A percentile compares a stretch with the other conserved stretches of the same genome.
Evolutionary conservation across 2,113 vertebrate species (phyloP).

Genomic region (Chaetorhynchus papuensis): DNA sequence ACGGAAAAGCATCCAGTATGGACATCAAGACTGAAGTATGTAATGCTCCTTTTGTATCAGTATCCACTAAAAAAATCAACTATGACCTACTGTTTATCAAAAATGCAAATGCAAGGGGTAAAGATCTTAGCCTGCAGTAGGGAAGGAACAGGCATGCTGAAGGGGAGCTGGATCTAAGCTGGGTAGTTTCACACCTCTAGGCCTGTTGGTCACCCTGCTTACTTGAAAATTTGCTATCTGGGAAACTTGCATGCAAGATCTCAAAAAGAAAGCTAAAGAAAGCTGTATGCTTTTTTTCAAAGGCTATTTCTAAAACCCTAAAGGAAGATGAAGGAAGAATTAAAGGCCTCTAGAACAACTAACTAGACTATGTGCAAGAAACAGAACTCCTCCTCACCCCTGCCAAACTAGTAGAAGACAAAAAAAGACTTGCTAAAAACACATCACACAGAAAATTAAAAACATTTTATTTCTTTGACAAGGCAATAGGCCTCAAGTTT

Average conservation of each 20-base stretch:
- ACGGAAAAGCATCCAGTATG: background rate
- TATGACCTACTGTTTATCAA: background rate
- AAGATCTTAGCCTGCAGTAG: background rate
- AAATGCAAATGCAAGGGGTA: background rate
- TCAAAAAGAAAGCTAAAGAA: background rate
- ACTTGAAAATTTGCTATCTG: background rate
- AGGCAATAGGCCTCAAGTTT: background rate
- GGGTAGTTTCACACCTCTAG: background rate
- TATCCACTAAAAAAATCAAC: background rate
- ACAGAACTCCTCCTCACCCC: background rate
- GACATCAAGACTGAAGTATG: background rate
- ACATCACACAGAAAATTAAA: background rate
- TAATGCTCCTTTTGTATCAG: background rate
- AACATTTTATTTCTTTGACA: background rate
- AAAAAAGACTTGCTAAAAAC: background rate
- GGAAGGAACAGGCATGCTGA: background rate
- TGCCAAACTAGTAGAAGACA: background rate
- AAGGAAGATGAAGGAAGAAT: background rate
- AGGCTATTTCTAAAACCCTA: background rate
- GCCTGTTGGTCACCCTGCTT: background rate
- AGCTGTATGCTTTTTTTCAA: background rate
- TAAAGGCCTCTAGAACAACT: background rate
- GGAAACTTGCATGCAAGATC: background rate
- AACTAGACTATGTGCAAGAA: background rate
- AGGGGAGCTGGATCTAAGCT: background rate